Evolutionary conservation across 2,888 invertebrate genomes (phyloP).

Genomic region (Pristionchus mayeri): DNA sequence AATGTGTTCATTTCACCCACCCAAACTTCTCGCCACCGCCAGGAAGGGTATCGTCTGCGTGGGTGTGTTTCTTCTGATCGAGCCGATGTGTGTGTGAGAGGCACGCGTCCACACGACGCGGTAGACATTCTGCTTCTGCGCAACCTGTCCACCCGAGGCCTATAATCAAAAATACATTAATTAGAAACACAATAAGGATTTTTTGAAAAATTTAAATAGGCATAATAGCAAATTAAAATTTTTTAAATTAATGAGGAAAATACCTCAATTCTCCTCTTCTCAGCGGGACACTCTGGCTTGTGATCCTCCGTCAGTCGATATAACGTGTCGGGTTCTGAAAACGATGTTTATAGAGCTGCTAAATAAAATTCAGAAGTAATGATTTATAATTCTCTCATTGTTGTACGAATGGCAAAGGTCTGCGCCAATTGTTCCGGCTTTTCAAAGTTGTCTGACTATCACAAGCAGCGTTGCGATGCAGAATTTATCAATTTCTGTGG

Average conservation of each 20-base stretch:
- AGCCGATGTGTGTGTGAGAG: conserved; percentile 87
- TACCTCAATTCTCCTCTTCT: conserved; percentile 85
- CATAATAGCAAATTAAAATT: background rate
- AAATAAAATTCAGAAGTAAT: no score
- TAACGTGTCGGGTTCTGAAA: background rate
- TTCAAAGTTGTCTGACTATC: no score
- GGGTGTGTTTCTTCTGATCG: conserved; percentile 89
- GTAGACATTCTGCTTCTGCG: conserved; percentile 87
- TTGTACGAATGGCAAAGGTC: no score
- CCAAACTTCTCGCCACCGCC: conserved; percentile 94
- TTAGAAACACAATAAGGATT: conserved; percentile 5
- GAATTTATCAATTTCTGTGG: no score
- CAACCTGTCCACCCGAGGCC: conserved; percentile 76
- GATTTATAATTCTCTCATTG: no score
- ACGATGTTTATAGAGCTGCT: no score
- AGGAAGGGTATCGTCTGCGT: conserved; percentile 95
- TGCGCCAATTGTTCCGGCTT: no score
- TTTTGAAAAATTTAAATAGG: background rate
- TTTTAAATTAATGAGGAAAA: background rate
- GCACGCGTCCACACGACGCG: conserved; percentile 98
- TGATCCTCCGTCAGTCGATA: conserved; percentile 87
- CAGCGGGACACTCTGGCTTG: conserved; percentile 91
- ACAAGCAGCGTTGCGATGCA: no score
- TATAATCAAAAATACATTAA: background rate
- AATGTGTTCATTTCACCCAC: conserved; percentile 78